Conservation (phyloP, 1,140 invertebrate genomes). For the Pseudomyrmex gracilis region DNA sequence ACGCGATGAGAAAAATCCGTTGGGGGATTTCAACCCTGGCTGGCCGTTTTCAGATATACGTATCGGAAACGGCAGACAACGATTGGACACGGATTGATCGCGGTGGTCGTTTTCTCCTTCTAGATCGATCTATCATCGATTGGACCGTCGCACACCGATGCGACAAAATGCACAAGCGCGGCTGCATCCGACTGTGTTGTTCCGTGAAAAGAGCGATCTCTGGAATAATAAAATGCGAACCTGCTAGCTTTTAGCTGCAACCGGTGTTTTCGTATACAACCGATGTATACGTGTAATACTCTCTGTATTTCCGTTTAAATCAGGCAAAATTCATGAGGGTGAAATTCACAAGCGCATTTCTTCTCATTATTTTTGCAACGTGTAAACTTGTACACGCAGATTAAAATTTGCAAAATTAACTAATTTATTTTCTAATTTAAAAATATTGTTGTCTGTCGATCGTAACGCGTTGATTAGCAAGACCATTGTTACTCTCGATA, state of each 20-base stretch:
- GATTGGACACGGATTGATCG: conserved; percentile 41
- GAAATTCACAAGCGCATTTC: neutral
- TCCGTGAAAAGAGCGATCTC: conserved; percentile 18
- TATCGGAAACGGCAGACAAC: conserved; percentile 34
- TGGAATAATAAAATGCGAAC: conserved; percentile 35
- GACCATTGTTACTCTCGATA: neutral
- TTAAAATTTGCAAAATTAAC: neutral
- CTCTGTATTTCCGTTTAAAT: conserved; percentile 7
- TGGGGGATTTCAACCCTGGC: neutral
- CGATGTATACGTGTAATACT: no score
- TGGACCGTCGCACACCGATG: neutral
- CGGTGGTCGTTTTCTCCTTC: neutral
- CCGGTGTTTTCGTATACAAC: no score
- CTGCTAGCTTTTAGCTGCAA: neutral
- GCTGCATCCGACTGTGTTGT: neutral
- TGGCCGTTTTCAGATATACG: conserved; percentile 23
- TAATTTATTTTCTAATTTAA: neutral
- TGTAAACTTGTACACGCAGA: neutral
- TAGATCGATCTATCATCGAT: conserved; percentile 22
- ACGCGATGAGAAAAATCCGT: conserved; percentile 36
- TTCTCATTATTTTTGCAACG: neutral
- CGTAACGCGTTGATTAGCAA: neutral
- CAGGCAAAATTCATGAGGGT: neutral
- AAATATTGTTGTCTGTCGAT: no score
- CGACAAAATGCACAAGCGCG: neutral